Evolutionary conservation across 2,797 vertebrate species (phyloP).

Genomic region (Triplophysa yarkandensis): DNA sequence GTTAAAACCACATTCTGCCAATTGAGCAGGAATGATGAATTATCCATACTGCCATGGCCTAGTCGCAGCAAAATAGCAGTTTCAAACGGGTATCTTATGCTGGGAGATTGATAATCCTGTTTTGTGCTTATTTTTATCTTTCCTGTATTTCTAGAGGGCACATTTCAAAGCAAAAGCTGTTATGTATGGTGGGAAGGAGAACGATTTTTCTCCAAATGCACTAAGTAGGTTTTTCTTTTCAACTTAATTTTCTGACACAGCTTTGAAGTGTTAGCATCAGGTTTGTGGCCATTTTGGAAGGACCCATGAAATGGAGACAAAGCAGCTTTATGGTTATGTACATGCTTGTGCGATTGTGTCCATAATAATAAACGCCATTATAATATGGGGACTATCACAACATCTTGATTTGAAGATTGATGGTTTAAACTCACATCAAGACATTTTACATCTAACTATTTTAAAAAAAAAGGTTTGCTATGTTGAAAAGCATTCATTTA

Average conservation of each 20-base stretch:
- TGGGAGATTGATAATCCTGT: conserved; percentile 5
- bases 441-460: too few relatives aligned
- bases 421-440: too few relatives aligned
- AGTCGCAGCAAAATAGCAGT: neutral
- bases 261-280: conserved; percentile 20
- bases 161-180: conserved; percentile 33
- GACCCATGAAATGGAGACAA: neutral
- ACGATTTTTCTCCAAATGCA: conserved; percentile 47
- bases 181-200: conserved; percentile 32
- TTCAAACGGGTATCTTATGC: neutral
- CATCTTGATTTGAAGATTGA: too few relatives aligned
- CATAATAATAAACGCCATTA: too few relatives aligned
- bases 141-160: conserved; percentile 18
- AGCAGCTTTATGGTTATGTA: neutral
- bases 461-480: too few relatives aligned
- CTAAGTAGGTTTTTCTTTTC: conserved; percentile 26
- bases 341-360: neutral
- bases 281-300: neutral
- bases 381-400: too few relatives aligned
- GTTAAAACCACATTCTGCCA: neutral
- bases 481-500: too few relatives aligned
- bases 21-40: neutral
- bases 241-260: conserved; percentile 40
- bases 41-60: neutral
- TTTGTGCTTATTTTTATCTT: conserved; percentile 13